phyloP scores from a whole-genome alignment of 2,113 vertebrate species.

The Macrotis lagotis region DNA sequence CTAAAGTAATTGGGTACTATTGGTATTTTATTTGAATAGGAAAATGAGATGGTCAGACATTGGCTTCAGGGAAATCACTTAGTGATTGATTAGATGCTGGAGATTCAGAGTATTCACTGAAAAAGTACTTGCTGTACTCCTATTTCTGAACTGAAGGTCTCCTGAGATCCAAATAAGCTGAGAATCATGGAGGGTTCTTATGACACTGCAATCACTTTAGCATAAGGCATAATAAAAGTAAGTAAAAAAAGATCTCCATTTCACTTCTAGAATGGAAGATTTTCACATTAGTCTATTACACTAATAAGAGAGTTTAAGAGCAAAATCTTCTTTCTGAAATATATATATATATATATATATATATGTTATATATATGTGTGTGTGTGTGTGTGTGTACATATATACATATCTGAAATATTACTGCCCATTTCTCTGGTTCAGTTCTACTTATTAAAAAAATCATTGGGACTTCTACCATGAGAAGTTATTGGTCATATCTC shows the following conservation, averaged over 20 bases:
- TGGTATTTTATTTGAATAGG: background rate
- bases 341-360: no score
- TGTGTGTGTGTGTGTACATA: no score
- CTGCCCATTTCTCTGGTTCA: background rate
- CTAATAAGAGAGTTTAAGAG: background rate
- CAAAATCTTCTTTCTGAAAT: background rate
- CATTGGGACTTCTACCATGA: background rate
- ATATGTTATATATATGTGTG: no score
- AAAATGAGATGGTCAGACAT: background rate
- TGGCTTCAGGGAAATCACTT: background rate
- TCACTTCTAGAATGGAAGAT: background rate
- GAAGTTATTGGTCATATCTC: background rate
- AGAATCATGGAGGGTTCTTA: background rate
- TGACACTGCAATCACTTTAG: background rate
- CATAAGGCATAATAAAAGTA: background rate
- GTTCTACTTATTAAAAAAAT: background rate
- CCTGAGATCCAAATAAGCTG: background rate
- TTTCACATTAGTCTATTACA: background rate
- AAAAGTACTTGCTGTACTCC: no score
- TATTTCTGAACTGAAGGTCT: background rate
- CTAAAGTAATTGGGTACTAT: background rate
- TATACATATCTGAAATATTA: background rate
- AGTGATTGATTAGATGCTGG: background rate
- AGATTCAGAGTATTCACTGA: background rate
- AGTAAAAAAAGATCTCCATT: background rate